Evolutionary conservation across 1,140 invertebrate species (phyloP), one percentile per base, ranked within the genome.

Genomic region (Papilio machaon): DNA sequence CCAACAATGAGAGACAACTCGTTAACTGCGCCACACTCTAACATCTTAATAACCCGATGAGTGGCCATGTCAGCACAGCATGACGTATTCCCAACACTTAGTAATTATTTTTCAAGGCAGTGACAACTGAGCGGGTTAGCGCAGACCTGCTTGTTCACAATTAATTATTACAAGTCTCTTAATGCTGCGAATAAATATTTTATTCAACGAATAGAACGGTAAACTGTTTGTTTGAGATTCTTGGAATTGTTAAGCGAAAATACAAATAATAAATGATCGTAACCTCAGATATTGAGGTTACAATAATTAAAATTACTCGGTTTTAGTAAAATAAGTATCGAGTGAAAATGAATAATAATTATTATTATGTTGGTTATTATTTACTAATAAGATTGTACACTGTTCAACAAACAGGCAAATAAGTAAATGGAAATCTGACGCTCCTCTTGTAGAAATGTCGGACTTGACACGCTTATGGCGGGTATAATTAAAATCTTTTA

Each of bases 11-110:
- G 86, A 85, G 91, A 89, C 89, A 91, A 87, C 85, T 85, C 82
- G 88, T 86, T 87, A 87, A 87, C 88, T 86, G 85, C 85, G 86
- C 86, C 85, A 81, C 82, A 85, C 82, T 85, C 86, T 89, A 91
- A 93, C 89, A 90, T 92, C 91, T 93, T 93, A 94, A 92, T 94
- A 90, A 88, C 86, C 84, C 83, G 83, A 79, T 87, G 88, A 90
- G 85, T 86, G 90, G 81, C 85, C 89, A 81, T 94, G 91, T 94
- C 87, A 83, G 85, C 92, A 54, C 92, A 93, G 92, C 92, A 91
- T 92, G 92, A 91, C 86, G 91, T 83, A 85, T 81, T 73, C 84
- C 84, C 87, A 90, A 88, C 85, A 88, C 87, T 85, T 86, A 83
- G 80, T 90, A 88, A 91, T 92, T 91, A 92, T 92, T 92, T 91